Evolutionary conservation across 2,888 invertebrate genomes (phyloP).

Genomic region (Hipparchia sbordonii): DNA sequence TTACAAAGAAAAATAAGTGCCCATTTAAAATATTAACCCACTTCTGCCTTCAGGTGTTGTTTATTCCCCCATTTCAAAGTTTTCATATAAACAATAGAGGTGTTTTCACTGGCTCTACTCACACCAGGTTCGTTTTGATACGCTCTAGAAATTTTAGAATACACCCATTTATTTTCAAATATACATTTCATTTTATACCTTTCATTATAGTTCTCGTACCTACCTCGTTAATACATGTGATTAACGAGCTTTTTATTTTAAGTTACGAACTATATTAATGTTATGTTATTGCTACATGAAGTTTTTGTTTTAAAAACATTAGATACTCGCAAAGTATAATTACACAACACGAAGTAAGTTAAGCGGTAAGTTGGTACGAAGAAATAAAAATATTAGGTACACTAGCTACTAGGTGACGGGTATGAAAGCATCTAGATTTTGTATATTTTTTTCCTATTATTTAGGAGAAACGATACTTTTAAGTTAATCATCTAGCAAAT

Average conservation of each 20-base stretch:
- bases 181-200: slow-evolving; percentile 5
- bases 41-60: slow-evolving; percentile 21
- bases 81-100: slow-evolving; percentile 24
- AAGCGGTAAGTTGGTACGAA: too few species aligned
- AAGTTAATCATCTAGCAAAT: too few species aligned
- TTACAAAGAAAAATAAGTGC: slow-evolving; percentile 9
- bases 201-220: neutral
- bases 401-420: too few species aligned
- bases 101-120: slow-evolving; percentile 8
- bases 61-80: slow-evolving; percentile 24
- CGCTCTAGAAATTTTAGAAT: slow-evolving; percentile 18
- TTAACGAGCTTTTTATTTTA: neutral
- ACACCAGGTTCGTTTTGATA: slow-evolving; percentile 12
- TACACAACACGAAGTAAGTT: too few species aligned
- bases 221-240: too few species aligned
- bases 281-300: too few species aligned
- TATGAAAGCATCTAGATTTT: too few species aligned
- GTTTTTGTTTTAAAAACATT: too few species aligned
- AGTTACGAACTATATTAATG: neutral
- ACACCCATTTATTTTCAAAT: slow-evolving; percentile 6
- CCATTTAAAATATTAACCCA: slow-evolving; percentile 21
- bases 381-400: too few species aligned
- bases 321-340: too few species aligned
- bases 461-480: too few species aligned
- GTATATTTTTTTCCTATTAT: too few species aligned